A percentile compares a stretch with the other conserved stretches of the same genome.
These are phyloP conservation scores for Euclidia mi DNA, from an alignment of 2,888 invertebrate genomes.

Conservation along the genomic window DNA sequence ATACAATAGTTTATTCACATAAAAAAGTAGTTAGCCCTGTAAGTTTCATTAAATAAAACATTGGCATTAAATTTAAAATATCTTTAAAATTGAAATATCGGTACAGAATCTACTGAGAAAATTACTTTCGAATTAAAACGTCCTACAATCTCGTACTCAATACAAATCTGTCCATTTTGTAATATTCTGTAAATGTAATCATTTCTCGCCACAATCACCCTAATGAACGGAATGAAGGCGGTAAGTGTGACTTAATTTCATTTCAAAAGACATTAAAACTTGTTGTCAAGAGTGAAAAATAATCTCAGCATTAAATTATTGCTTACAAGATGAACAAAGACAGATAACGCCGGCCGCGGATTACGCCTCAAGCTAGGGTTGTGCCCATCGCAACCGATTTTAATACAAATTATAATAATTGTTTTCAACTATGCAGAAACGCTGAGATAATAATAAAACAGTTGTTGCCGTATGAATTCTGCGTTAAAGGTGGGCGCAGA, in stretches of 20 bases:
- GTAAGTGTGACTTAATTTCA: slow-evolving; percentile 79
- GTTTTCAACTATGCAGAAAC: slow-evolving; percentile 6
- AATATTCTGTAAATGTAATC: slow-evolving; percentile 5
- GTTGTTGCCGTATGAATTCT: no score
- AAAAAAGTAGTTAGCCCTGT: no score
- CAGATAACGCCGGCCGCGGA: slow-evolving; percentile 76
- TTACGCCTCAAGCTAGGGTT: slow-evolving; percentile 57
- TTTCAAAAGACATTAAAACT: slow-evolving; percentile 87
- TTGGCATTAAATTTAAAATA: no score
- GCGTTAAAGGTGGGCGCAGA: no score
- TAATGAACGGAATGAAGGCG: slow-evolving; percentile 69
- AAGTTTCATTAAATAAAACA: no score
- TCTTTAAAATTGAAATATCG: no score
- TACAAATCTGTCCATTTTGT: not conserved
- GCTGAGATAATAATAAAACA: no score
- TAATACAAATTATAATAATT: slow-evolving; percentile 15
- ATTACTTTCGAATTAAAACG: no score
- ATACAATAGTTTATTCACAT: no score
- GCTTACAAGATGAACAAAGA: slow-evolving; percentile 82
- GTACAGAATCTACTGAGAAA: no score
- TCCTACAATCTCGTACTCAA: no score
- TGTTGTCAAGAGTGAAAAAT: slow-evolving; percentile 87
- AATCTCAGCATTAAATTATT: slow-evolving; percentile 85
- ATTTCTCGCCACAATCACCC: slow-evolving; percentile 45
- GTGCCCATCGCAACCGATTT: slow-evolving; percentile 18